phyloP scores from a whole-genome alignment of 2,797 vertebrate genomes.

The Gallinago stenura region DNA sequence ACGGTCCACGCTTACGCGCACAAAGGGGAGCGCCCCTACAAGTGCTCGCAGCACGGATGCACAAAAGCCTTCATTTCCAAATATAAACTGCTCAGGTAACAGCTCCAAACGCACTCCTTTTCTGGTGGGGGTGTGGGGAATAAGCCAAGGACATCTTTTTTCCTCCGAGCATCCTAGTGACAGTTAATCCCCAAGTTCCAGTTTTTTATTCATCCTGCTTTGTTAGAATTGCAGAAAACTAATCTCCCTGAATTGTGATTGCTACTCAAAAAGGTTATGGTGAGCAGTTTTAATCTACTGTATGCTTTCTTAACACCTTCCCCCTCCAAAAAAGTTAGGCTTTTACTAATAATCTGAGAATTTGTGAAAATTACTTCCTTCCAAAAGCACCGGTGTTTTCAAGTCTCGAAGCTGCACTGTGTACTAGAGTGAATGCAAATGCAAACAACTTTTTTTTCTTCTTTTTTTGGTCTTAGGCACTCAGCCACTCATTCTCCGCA shows the following conservation, averaged over 20 bases:
- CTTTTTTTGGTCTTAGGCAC: slow-evolving; percentile 61
- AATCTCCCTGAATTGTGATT: neutral
- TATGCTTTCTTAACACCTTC: neutral
- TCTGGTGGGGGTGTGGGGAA: neutral
- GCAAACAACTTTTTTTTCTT: neutral
- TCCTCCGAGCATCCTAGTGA: neutral
- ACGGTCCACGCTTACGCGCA: slow-evolving; percentile 73
- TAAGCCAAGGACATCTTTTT: neutral
- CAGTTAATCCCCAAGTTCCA: neutral
- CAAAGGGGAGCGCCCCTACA: slow-evolving; percentile 79
- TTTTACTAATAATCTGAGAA: neutral
- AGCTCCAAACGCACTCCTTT: neutral
- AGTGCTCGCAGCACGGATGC: slow-evolving; percentile 79
- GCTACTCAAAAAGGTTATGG: neutral
- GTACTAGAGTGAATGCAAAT: neutral
- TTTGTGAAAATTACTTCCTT: neutral
- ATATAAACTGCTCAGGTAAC: slow-evolving; percentile 82
- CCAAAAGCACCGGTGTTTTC: neutral
- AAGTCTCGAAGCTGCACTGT: neutral
- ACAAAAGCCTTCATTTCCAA: slow-evolving; percentile 83
- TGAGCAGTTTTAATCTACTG: neutral
- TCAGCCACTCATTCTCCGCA: slow-evolving; percentile 80
- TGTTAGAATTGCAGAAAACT: neutral
- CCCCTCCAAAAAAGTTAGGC: neutral
- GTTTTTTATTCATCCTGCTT: neutral